Base-by-base conservation (phyloP, 2,888 invertebrate genomes). In the Diplolepis rosae region DNA sequence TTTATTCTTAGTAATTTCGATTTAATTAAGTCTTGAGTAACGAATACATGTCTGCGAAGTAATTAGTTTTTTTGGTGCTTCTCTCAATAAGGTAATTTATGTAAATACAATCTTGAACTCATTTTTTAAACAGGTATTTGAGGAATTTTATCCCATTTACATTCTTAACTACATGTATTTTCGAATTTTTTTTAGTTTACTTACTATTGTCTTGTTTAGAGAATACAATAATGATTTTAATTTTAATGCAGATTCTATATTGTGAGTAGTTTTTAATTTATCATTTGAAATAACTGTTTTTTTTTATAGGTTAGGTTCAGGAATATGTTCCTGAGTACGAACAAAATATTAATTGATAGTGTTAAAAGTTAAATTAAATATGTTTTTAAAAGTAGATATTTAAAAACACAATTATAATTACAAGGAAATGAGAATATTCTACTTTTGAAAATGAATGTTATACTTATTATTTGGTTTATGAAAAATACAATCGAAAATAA, bases 321-420 rank as follows among this genome's bases (percentile, higher is more conserved):
- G n/a, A n/a, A 27, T 6, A 27, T 27, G 27, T 11, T 51, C n/a
- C 27, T 27, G 2, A 32, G 15, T 45, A 18, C 6, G 7, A 45
- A 45, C 1, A 18, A 18, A n/a, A 24, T 51, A 51, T 51, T 51
- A n/a, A 51, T 51, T 51, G 13, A 32, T 9, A 2, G 15, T 15
- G 51, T 24, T 28, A 51, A 51, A 51, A 51, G 11, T 51, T 51
- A 4, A 51, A 51, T 51, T 51, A 51, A 51, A 28, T 13, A 51
- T 51, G 27, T 4, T n/a, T 13, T 13, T 27, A n/a, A n/a, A 24
- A 51, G 5, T 51, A 22, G 4, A 28, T 1, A 51, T 24, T 51
- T 28, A 28, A 27, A n/a, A 13, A 28, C 28, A 42, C 42, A 9
- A 11, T n/a, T 1, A 13, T 50, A 24, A 4, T 28, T 30, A 7